Percentiles rank a stretch among this genome's conserved stretches.
Evolutionary conservation across 2,888 invertebrate genomes (phyloP).

Genomic region (Rhaphigaster nebulosa): DNA sequence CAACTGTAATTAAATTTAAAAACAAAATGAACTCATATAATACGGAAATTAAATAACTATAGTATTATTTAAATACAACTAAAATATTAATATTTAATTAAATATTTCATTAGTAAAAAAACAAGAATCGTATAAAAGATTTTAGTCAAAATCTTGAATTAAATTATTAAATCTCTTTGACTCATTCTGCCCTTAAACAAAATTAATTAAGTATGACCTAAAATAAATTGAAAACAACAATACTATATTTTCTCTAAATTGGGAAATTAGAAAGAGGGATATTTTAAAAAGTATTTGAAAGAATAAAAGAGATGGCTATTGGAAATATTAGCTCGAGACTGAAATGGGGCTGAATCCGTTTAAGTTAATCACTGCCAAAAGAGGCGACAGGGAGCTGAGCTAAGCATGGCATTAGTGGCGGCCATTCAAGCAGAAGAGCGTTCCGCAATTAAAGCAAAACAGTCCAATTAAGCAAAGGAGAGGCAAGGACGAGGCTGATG

Average conservation of each 20-base stretch:
- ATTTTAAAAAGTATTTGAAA: not conserved
- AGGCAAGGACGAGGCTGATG: not conserved
- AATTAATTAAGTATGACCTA: not conserved
- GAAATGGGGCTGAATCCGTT: not conserved
- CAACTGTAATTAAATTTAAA: no score
- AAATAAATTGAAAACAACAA: not conserved
- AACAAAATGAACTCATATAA: no score
- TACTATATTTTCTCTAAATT: not conserved
- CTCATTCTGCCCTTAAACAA: not conserved
- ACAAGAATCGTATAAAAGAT: no score
- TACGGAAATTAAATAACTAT: no score
- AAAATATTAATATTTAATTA: no score
- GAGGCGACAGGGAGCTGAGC: conserved; percentile 31
- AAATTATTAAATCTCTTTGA: no score
- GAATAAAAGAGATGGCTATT: not conserved
- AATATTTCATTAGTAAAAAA: no score
- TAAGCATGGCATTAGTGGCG: conserved; percentile 20
- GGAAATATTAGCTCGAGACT: not conserved
- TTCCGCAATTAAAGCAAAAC: conserved; percentile 30
- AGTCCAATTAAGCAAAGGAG: conserved; percentile 39
- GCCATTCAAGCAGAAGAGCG: conserved; percentile 24
- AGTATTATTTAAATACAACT: no score
- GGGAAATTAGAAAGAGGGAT: not conserved
- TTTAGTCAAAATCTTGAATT: no score
- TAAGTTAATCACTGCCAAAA: conserved; percentile 10